phyloP scores from a whole-genome alignment of 1,140 invertebrate species.

The Monomorium pharaonis region DNA sequence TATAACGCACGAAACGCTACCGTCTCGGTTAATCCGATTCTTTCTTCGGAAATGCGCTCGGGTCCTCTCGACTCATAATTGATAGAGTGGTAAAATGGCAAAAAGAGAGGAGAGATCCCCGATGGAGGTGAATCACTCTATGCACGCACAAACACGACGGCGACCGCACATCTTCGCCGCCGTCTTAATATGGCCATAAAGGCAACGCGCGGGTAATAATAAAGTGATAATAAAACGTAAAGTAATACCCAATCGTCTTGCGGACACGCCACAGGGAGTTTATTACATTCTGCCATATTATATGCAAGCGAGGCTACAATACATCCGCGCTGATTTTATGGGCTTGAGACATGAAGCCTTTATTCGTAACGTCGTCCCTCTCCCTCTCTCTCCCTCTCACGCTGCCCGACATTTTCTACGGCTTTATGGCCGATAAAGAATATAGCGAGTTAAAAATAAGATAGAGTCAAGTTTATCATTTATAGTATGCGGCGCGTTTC shows the following conservation, averaged over 20 bases:
- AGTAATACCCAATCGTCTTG: slow-evolving; percentile 76
- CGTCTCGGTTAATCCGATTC: slow-evolving; percentile 14
- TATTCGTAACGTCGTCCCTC: slow-evolving; percentile 55
- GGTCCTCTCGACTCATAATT: slow-evolving; percentile 73
- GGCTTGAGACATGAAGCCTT: slow-evolving; percentile 67
- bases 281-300: slow-evolving; percentile 78
- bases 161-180: slow-evolving; percentile 1
- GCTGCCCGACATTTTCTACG: slow-evolving; percentile 59
- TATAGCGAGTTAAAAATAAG: slow-evolving; percentile 31
- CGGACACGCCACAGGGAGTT: slow-evolving; percentile 77
- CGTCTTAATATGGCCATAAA: slow-evolving; percentile 78
- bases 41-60: slow-evolving; percentile 37
- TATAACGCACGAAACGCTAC: slow-evolving; percentile 29
- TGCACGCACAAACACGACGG: neutral
- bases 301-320: slow-evolving; percentile 68
- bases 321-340: slow-evolving; percentile 70
- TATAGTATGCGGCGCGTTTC: slow-evolving; percentile 45
- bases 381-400: too few species aligned
- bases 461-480: slow-evolving; percentile 59
- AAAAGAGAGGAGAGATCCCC: slow-evolving; percentile 3
- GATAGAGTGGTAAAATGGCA: slow-evolving; percentile 80
- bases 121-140: slow-evolving; percentile 69
- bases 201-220: slow-evolving; percentile 78
- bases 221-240: slow-evolving; percentile 82
- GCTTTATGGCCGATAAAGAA: slow-evolving; percentile 70